A percentile compares a stretch with the other conserved stretches of the same genome.
Evolutionary conservation across 2,797 vertebrate species (phyloP).

Genomic region (Paramormyrops hopkinsi): DNA sequence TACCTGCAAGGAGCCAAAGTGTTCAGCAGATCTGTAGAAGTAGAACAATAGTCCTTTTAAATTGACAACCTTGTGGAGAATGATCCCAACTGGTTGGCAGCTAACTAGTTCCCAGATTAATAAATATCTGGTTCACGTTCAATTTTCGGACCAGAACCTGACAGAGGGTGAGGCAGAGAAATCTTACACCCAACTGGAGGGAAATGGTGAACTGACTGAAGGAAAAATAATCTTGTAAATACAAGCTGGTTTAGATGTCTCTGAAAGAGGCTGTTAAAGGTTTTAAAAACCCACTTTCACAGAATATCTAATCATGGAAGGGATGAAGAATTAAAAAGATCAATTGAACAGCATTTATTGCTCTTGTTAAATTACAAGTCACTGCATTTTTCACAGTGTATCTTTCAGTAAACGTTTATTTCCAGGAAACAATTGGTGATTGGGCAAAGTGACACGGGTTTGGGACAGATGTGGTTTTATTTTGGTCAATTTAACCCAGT

Average conservation of each 20-base stretch:
- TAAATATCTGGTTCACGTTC: not conserved
- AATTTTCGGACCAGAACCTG: not conserved
- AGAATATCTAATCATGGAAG: constrained; percentile 50
- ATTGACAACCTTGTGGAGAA: not conserved
- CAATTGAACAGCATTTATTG: not conserved
- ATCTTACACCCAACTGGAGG: constrained; percentile 17
- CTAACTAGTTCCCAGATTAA: not conserved
- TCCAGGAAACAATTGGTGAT: not conserved
- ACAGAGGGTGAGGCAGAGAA: constrained; percentile 32
- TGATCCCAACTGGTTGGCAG: not conserved
- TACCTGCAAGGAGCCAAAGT: not conserved
- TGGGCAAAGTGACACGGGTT: not conserved
- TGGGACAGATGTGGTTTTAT: not conserved
- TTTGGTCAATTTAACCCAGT: not conserved
- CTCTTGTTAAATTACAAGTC: not conserved
- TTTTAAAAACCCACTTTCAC: constrained; percentile 64
- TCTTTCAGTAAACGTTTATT: not conserved
- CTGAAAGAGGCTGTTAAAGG: constrained; percentile 68
- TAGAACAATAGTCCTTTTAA: not conserved
- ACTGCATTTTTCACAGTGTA: not conserved
- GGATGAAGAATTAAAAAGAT: not conserved
- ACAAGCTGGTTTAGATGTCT: constrained; percentile 67
- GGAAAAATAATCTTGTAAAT: constrained; percentile 53
- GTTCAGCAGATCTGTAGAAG: not conserved
- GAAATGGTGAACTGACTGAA: constrained; percentile 35